Base-by-base conservation (phyloP, 1,140 invertebrate genomes). In the Microplitis mediator region DNA sequence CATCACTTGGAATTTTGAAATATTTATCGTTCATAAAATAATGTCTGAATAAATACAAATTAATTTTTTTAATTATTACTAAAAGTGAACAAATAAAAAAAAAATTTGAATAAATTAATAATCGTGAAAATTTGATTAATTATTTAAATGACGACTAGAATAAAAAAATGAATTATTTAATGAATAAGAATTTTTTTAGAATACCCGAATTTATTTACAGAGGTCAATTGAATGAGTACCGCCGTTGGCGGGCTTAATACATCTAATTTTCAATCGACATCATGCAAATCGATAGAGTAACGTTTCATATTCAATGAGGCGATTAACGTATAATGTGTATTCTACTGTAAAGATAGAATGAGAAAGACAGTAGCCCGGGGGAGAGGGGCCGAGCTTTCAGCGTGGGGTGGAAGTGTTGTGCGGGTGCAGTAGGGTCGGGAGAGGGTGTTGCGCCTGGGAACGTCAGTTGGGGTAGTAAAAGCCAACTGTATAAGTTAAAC, bases 261-360 rank as follows among this genome's bases (percentile, higher is more conserved):
- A 70, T 70, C 71, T 72, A 76, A 80, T 80, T 78, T 73, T 79
- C 77, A 78, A 79, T 78, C 72, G 69, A 63, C 76, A 77, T 77
- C 74, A 74, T 71, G 73, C 71, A 77, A 75, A 77, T 77, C 77
- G 77, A 82, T 79, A 76, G 69, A 65, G 23, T 72, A 62, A n/a
- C 75, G 74, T 80, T 79, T 80, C 76, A 80, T 82, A 79, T 81
- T 80, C 77, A 78, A 82, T 78, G 77, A 79, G 78, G 75, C 77
- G 80, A 81, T 82, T 81, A 81, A 80, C 78, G 80, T 79, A 77
- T 63, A 58, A 61, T 51, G 61, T 65, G 36, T 63, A 16, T 6
- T 56, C 31, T 56, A 54, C 60, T 39, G 16, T 51, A 32, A 31
- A 34, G 45, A 54, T 51, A 32, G 39, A 54, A 31, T 1, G 61